A percentile compares a stretch with the other conserved stretches of the same genome.
These are phyloP conservation scores for Axinella damicornis DNA, from an alignment of 37 sponge, comb jelly and placozoan species.

Conservation along the genomic window DNA sequence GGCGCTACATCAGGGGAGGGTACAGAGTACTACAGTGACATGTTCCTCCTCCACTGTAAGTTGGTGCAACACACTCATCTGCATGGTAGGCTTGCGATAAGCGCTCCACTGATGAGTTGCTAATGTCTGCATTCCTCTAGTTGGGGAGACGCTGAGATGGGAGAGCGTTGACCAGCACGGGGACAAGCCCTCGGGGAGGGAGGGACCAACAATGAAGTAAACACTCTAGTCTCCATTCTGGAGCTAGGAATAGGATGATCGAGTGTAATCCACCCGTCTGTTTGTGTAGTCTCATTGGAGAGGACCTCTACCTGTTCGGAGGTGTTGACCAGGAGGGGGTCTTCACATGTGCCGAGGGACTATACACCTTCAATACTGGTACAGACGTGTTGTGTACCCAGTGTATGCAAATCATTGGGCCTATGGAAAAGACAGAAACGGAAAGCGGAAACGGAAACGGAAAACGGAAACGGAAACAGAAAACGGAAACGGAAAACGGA, in stretches of 20 bases:
- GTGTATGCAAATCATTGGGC: no score
- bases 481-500: no score
- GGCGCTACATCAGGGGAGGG: slow-evolving; percentile 48
- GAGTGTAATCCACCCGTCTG: neutral
- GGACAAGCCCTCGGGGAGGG: slow-evolving; percentile 59
- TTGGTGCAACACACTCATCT: no score
- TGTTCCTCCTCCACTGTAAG: slow-evolving; percentile 63
- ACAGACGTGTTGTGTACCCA: neutral
- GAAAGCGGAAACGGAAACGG: no score
- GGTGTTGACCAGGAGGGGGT: slow-evolving; percentile 56
- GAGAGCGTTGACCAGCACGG: slow-evolving; percentile 54
- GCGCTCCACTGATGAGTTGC: no score
- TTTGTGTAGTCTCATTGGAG: slow-evolving; percentile 43
- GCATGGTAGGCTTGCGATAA: no score
- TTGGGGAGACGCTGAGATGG: slow-evolving; percentile 48
- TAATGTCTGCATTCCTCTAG: neutral
- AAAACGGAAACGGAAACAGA: no score
- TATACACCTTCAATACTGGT: slow-evolving; percentile 63
- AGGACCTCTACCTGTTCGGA: slow-evolving; percentile 61
- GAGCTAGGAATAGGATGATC: no score
- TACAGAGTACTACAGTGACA: slow-evolving; percentile 48
- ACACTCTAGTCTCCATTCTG: no score
- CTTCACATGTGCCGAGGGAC: slow-evolving; percentile 40
- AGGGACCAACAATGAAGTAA: slow-evolving; percentile 61
- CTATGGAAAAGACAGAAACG: no score